Evolutionary conservation across 1,140 invertebrate genomes (phyloP), one percentile per base, ranked within the genome.

Genomic region (Plectrocnemia conspersa): DNA sequence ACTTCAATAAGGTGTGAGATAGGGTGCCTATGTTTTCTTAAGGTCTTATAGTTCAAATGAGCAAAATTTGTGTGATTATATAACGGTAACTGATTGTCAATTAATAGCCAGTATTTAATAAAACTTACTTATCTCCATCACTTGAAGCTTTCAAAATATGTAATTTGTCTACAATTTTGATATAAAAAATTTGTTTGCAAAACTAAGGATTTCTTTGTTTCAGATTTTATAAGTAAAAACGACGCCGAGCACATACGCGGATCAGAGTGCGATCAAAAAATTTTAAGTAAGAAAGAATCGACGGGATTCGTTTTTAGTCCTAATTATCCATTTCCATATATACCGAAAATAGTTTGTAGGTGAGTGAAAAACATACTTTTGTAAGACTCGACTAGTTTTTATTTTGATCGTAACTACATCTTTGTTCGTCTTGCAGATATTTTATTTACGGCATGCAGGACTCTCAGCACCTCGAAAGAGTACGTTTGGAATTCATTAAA

Each of bases 401-500:
- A 38, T 41, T 5, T 41, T 19, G 15, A 41, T 18, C 15, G n/a
- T 2, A 7, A 29, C 6, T 29, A 5, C 21, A 24, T 10, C 19
- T 23, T 23, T 23, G 19, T 23, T n/a, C 19, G 45, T 11, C 21
- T 72, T 71, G 27, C 67, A 80, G 89, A 72, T 97, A 97, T 79
- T 97, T 94, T 81, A 89, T 98, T 68, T 97, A 97, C 76, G 94
- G 93, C 59, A 87, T 97, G 79, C 91, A 96, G 76, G 93, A 97
- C 75, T 84, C 85, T 47, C 91, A 97, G 70, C 86, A 96, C 76
- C 80, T 97, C 65, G 94, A 98, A 73, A 83, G 92, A 71, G 93
- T 96, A 46, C 80, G 84, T 54, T 76, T 98, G 40, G 83, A 88
- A 63, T 97, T 98, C 74, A 77, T 82, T 38, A 82, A 82, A 66